Conservation (phyloP, 92 coral and sea anemone genomes). For the Muricea muricata region DNA sequence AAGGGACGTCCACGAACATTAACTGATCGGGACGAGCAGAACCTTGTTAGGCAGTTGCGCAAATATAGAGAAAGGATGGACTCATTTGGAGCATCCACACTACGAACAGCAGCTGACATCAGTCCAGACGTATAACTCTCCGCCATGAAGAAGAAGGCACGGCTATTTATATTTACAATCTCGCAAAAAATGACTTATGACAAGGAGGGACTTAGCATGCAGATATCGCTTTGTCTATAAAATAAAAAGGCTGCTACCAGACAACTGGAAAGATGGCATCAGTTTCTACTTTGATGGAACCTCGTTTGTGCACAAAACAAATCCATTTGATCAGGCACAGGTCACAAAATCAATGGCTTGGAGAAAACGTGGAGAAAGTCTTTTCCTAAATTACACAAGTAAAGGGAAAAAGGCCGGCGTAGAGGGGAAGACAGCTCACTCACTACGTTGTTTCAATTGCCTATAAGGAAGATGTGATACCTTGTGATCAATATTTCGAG, state of each 20-base stretch:
- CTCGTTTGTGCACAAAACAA: no score
- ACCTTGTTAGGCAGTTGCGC: no score
- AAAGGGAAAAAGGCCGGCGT: no score
- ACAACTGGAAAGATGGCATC: neutral
- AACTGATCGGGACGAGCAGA: no score
- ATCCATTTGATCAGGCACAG: no score
- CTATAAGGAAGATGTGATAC: neutral
- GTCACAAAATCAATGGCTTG: no score
- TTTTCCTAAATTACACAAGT: constrained; percentile 16
- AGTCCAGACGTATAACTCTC: neutral
- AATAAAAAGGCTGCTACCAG: neutral
- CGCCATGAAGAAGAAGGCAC: neutral
- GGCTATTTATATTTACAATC: no score
- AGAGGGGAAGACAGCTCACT: neutral
- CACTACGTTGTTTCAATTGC: constrained; percentile 29
- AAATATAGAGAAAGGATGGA: neutral
- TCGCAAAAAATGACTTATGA: no score
- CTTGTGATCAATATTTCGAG: constrained; percentile 24
- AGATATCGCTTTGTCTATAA: no score
- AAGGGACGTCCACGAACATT: no score
- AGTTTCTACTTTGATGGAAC: no score
- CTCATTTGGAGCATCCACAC: constrained; percentile 1
- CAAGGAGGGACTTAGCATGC: no score
- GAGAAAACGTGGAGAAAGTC: constrained; percentile 8
- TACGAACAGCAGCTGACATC: constrained; percentile 2